Evolutionary conservation across 2,888 invertebrate species (phyloP), one percentile per base, ranked within the genome.

Genomic region (Andrena bucephala): DNA sequence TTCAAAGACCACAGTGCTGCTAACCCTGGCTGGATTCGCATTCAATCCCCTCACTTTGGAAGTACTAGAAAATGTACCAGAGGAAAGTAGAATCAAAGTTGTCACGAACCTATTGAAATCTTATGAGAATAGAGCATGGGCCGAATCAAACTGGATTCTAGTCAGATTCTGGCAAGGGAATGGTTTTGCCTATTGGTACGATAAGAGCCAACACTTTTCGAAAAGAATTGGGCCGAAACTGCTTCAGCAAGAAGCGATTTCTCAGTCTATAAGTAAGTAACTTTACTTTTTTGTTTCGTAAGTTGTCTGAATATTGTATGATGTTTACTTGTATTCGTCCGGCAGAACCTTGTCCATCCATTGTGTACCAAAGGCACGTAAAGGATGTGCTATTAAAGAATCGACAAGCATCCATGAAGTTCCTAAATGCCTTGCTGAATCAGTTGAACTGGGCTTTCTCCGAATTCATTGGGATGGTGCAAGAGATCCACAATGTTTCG

Each of bases 401-500:
- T 90, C 95, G 96, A 7, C 95, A 96, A 48, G 94, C 95, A 27
- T 96, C 97, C 0, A 96, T 96, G 0, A 94, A 95, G 0, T 97
- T 96, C 91, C 94, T 98, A 13, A 97, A 97, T 93, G 97, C 97
- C 0, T 94, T 98, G 31, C 94, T 98, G 6, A 97, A 96, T 91
- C 97, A 98, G 89, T 94, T 98, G 5, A 98, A 98, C 94, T 98
- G 98, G 98, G 97, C 97, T 0, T 98, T 98, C 92, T 98, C 98
- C 0, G 98, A 98, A 91, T 98, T 98, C 91, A 97, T 98, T 85
- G 96, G 97, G 31, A 96, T 97, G 95, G 95, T 98, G 91, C 98
- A 98, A 93, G 97, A 98, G 95, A 96, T 97, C 87, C 96, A 96
- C 91, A 96, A 96, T 89, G 95, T 95, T 29, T 95, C 96, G 0